phyloP scores from a whole-genome alignment of 2,113 vertebrate genomes.

The Tetrao urogallus region DNA sequence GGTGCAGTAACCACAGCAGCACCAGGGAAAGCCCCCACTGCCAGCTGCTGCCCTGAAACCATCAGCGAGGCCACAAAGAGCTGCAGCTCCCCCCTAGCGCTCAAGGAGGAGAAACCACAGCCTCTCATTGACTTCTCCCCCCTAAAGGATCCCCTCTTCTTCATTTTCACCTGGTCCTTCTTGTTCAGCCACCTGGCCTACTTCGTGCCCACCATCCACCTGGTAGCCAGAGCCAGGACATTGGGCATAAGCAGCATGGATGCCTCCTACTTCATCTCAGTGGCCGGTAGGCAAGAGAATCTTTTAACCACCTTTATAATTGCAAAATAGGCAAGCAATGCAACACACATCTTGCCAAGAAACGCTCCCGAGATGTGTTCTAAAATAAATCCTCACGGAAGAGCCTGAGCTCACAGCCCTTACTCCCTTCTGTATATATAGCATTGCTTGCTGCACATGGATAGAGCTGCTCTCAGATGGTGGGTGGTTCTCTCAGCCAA shows the following conservation, averaged over 20 bases:
- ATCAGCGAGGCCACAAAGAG: background rate
- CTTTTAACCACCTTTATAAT: background rate
- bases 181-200: slow-evolving; percentile 93
- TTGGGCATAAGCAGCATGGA: slow-evolving; percentile 89
- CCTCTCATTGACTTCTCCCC: slow-evolving; percentile 84
- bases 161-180: slow-evolving; percentile 91
- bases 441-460: fast-evolving
- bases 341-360: background rate
- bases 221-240: slow-evolving; percentile 88
- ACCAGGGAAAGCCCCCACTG: background rate
- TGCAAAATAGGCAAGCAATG: background rate
- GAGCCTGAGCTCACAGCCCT: background rate
- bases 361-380: fast-evolving
- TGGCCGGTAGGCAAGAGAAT: slow-evolving; percentile 82
- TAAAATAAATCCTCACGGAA: background rate
- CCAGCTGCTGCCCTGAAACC: slow-evolving; percentile 39
- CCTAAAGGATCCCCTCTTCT: slow-evolving; percentile 89
- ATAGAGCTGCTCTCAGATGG: background rate
- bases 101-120: background rate
- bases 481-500: background rate
- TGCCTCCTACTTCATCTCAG: slow-evolving; percentile 89
- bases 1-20: fast-evolving
- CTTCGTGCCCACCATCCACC: slow-evolving; percentile 90
- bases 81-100: background rate
- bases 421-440: fast-evolving